These are phyloP conservation scores for Papilio elwesi DNA, from an alignment of 2,888 invertebrate species.

Conservation along the genomic window DNA sequence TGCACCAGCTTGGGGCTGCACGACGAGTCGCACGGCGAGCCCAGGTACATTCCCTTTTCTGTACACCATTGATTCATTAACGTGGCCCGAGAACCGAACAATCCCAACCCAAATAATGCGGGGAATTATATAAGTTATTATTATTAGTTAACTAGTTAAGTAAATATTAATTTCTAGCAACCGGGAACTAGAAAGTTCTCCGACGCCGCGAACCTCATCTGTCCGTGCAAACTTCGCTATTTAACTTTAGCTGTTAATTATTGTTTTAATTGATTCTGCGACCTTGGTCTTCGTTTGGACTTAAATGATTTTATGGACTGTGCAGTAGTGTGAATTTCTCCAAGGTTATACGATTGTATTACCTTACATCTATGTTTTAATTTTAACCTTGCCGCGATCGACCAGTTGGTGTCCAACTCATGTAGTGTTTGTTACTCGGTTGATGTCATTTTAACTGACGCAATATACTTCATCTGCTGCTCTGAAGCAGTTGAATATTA, in stretches of 20 bases:
- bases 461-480: too few relatives aligned
- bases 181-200: neutral
- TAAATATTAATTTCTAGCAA: slow-evolving; percentile 2
- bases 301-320: neutral
- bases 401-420: too few relatives aligned
- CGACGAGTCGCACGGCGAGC: slow-evolving; percentile 89
- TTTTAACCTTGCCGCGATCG: too few relatives aligned
- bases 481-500: too few relatives aligned
- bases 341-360: too few relatives aligned
- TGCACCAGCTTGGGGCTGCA: slow-evolving; percentile 90
- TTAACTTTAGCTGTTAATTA: neutral
- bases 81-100: neutral
- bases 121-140: too few relatives aligned
- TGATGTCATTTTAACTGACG: too few relatives aligned
- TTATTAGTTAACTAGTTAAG: slow-evolving; percentile 6
- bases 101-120: too few relatives aligned
- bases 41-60: slow-evolving; percentile 92
- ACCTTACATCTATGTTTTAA: too few relatives aligned
- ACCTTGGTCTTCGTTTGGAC: slow-evolving; percentile 5
- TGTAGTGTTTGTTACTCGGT: too few relatives aligned
- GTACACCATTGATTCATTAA: slow-evolving; percentile 42
- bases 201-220: neutral
- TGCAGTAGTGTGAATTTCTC: neutral
- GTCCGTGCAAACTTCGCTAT: neutral
- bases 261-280: slow-evolving; percentile 12